A percentile compares a stretch with the other conserved stretches of the same genome.
Evolutionary conservation across 2,888 invertebrate species (phyloP).

Genomic region (Tromatobia lineatoria): DNA sequence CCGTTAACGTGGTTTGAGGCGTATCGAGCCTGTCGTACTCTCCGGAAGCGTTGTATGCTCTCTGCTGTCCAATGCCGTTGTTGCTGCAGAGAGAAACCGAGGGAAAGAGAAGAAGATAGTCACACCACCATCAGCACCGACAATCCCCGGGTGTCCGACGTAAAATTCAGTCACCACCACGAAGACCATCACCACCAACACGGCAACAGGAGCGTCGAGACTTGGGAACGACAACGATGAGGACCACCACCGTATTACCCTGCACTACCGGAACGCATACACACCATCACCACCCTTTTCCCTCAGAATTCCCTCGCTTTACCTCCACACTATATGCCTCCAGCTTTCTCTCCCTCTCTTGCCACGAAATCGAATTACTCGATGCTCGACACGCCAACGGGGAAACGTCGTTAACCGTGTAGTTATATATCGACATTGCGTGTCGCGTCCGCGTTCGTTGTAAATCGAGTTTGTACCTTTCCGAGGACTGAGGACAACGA

Average conservation of each 20-base stretch:
- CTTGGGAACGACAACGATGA: slow-evolving; percentile 46
- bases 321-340: slow-evolving; percentile 60
- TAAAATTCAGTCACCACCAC: slow-evolving; percentile 69
- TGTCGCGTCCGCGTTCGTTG: slow-evolving; percentile 80
- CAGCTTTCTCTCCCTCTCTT: slow-evolving; percentile 63
- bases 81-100: slow-evolving; percentile 24
- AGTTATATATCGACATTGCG: slow-evolving; percentile 83
- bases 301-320: slow-evolving; percentile 34
- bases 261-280: slow-evolving; percentile 64
- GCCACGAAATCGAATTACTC: slow-evolving; percentile 81
- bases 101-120: background rate
- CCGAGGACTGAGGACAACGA: slow-evolving; percentile 53
- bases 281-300: slow-evolving; percentile 58
- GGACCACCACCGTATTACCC: slow-evolving; percentile 64
- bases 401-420: slow-evolving; percentile 83
- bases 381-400: slow-evolving; percentile 82
- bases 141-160: slow-evolving; percentile 60
- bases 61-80: slow-evolving; percentile 36
- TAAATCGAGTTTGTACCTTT: slow-evolving; percentile 83
- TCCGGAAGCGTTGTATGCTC: slow-evolving; percentile 35
- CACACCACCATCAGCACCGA: slow-evolving; percentile 35
- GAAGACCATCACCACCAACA: slow-evolving; percentile 22
- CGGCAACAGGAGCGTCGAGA: slow-evolving; percentile 28
- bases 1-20: slow-evolving; percentile 61
- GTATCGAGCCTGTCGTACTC: slow-evolving; percentile 53